Evolutionary conservation across 1,140 invertebrate species (phyloP).

Genomic region (Lucilia sericata): DNA sequence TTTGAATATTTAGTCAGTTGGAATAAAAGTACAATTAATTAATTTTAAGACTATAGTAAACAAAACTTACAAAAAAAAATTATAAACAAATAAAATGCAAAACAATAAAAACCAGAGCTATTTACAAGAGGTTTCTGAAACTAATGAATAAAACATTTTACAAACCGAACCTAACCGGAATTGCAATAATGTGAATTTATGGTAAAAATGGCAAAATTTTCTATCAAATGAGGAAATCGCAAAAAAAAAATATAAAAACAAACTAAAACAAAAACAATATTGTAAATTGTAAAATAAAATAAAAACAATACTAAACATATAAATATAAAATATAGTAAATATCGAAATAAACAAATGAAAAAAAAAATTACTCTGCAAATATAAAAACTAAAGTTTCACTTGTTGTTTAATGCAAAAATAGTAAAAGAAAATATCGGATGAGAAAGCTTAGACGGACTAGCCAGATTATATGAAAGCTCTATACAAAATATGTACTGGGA

Average conservation of each 20-base stretch:
- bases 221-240: constrained; percentile 26
- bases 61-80: not conserved
- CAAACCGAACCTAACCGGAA: not conserved
- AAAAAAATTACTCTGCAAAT: not conserved
- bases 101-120: not conserved
- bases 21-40: constrained; percentile 16
- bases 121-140: constrained; percentile 13
- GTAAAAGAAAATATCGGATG: not conserved
- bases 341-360: not conserved
- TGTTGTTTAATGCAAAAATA: constrained; percentile 6
- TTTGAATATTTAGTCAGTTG: not conserved
- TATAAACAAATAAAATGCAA: not conserved
- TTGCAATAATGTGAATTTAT: constrained; percentile 25
- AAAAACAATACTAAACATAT: too few relatives aligned
- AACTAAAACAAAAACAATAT: not conserved
- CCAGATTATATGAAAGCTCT: too few relatives aligned
- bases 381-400: constrained; percentile 10
- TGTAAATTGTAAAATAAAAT: too few relatives aligned
- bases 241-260: not conserved
- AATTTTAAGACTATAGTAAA: not conserved
- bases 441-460: too few relatives aligned
- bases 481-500: too few relatives aligned
- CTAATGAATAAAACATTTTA: constrained; percentile 13
- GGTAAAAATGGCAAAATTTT: constrained; percentile 20
- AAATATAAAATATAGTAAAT: not conserved